Base-by-base conservation (phyloP, 2,113 vertebrate genomes). In the Mellivora capensis region DNA sequence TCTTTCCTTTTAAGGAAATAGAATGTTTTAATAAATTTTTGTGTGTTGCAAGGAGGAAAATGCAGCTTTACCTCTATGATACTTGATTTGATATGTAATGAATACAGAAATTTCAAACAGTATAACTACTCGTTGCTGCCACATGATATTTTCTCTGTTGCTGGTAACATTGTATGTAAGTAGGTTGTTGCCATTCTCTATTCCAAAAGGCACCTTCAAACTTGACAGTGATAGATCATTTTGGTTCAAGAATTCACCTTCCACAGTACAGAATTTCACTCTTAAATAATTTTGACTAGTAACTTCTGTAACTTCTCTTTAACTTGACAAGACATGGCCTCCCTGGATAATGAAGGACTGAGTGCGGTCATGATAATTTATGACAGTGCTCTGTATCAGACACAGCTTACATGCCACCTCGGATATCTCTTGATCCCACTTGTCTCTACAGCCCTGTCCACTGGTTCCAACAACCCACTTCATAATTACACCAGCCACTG, bases 231-330 rank as follows among this genome's bases (percentile, higher is more conserved):
- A 87, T 64, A 61, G 18, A 59, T 87, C 39, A 86, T 77, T 94
- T 90, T 87, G 49, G 18, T 90, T 93, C 54, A 87, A 57, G 12
- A 89, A 47, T 76, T 92, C n/a, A 84, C 39, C 61, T 85, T 95
- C 20, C 54, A 54, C 42, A 85, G 15, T 77, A 82, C 13, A 77
- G 54, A 96, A 87, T 83, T 86, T 71, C 31, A 79, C 21, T 90
- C 64, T 94, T 71, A 85, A 93, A 86, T 79, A 85, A 86, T 47
- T 77, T 77, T 42, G 42, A 93, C 64, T 71, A 91, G 42, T 79
- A 34, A 84, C 61, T 87, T 93, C 49, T 18, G n/a, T 49, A 84
- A 88, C 57, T 93, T 92, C 71, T 88, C 31, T 96, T 88, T 91
- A 74, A 77, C 64, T 83, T 81, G 86, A 87, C 54, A 90, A 88